Conservation (phyloP, 2,888 invertebrate species). For the Cheilosia pagana region DNA sequence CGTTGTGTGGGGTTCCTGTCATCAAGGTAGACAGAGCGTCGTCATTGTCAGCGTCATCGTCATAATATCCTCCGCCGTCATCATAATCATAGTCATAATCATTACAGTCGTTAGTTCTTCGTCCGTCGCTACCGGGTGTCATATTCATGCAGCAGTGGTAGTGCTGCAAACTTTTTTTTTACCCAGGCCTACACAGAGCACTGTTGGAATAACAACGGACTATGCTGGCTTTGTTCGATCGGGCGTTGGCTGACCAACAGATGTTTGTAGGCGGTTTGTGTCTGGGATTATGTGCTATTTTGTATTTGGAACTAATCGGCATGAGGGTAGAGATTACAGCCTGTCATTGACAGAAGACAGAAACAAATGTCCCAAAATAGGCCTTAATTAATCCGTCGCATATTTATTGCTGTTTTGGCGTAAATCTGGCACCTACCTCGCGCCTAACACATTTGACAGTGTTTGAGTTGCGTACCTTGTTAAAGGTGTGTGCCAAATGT, state of each 20-base stretch:
- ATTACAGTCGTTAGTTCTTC: constrained; percentile 27
- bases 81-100: constrained; percentile 8
- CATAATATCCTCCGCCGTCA: constrained; percentile 49
- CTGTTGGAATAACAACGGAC: constrained; percentile 29
- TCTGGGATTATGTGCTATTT: constrained; percentile 47
- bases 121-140: constrained; percentile 20
- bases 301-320: constrained; percentile 22
- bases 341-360: constrained; percentile 22
- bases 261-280: constrained; percentile 62
- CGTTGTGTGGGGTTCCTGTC: constrained; percentile 52
- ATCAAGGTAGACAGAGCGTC: constrained; percentile 71
- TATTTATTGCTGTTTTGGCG: constrained; percentile 45
- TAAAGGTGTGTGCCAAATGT: not conserved
- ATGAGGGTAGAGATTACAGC: constrained; percentile 37
- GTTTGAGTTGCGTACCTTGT: constrained; percentile 31
- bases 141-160: constrained; percentile 1
- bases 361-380: constrained; percentile 2
- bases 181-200: not conserved
- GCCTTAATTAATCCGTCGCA: constrained; percentile 39
- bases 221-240: constrained; percentile 15
- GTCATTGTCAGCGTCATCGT: constrained; percentile 53
- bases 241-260: constrained; percentile 41
- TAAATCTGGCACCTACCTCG: constrained; percentile 65
- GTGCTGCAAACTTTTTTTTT: constrained; percentile 34
- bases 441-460: constrained; percentile 22